Conservation (phyloP, 2,888 invertebrate genomes). For the Zaprionus obscuricornis region DNA sequence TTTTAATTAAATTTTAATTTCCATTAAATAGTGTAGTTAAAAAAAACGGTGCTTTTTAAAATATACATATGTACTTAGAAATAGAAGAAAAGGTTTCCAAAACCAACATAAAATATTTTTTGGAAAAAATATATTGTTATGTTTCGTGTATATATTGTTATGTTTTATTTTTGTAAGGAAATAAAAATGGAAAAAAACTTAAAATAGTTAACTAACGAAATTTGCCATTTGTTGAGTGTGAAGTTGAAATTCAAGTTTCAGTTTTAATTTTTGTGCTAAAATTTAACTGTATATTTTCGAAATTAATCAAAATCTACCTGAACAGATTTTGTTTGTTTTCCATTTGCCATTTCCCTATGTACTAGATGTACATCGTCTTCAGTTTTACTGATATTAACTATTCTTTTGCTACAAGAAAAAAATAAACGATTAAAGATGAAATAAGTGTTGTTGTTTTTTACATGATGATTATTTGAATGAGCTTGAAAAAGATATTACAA, state of each 20-base stretch:
- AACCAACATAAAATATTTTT: too few species aligned
- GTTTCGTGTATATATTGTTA: too few species aligned
- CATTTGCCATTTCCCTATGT: slow-evolving; percentile 88
- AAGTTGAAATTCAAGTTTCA: too few species aligned
- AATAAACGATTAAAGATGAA: slow-evolving; percentile 73
- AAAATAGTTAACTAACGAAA: slow-evolving; percentile 55
- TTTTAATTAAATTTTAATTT: not conserved
- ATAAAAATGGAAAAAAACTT: slow-evolving; percentile 72
- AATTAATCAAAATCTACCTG: slow-evolving; percentile 85
- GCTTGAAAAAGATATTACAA: slow-evolving; percentile 2
- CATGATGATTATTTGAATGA: slow-evolving; percentile 31
- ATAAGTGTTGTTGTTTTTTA: slow-evolving; percentile 46
- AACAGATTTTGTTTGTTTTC: slow-evolving; percentile 89
- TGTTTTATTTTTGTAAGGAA: slow-evolving; percentile 46
- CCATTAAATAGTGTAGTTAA: not conserved
- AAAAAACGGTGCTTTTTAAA: too few species aligned
- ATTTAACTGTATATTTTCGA: slow-evolving; percentile 51
- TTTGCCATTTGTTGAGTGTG: slow-evolving; percentile 44
- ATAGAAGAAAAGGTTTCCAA: too few species aligned
- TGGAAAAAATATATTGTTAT: too few species aligned
- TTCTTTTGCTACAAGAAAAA: slow-evolving; percentile 88
- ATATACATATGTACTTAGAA: too few species aligned
- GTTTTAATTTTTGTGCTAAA: slow-evolving; percentile 42
- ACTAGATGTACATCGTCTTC: slow-evolving; percentile 90
- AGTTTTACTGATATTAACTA: slow-evolving; percentile 89